Evolutionary conservation across 2,888 invertebrate genomes (phyloP), one percentile per base, ranked within the genome.

Genomic region (Pocota personata): DNA sequence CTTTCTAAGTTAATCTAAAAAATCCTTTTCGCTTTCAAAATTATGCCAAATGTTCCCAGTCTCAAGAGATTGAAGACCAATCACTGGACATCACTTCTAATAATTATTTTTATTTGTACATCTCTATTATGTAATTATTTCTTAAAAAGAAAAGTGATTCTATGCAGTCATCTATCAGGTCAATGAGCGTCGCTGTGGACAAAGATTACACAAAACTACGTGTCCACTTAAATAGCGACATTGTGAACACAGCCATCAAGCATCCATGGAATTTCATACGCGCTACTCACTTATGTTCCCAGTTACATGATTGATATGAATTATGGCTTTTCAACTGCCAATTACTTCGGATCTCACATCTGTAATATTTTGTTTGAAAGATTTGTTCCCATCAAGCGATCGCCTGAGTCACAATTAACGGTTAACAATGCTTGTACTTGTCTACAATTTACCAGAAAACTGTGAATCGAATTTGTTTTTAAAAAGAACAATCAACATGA

Each of bases 401-500:
- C 62, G 40, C 19, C 50, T 60, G 40, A 48, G 43, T 66, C 76
- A 66, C 71, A 80, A 40, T 60, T 37, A 84, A 75, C 71, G 24
- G 60, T 72, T 30, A 67, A 82, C 82, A 82, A 86, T 71, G 71
- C 46, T 27, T 16, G 55, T 57, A 32, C 46, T 82, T 86, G 66
- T 82, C 50, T 64, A 32, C 50, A 69, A 40, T 82, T 76, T 57
- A 62, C 27, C 55, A 57, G 16, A 37, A 37, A 62, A 60, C 50
- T 64, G 60, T 76, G 30, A 52, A 55, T 62, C 35, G 40, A 60
- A 67, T 62, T 24, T 37, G 21, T 60, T 66, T 75, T 50, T 24
- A 35, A 72, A 83, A 71, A 64, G 64, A 86, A 82, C 86, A 82
- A 82, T 86, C 62, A 55, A 35, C 40, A 55, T 55, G 67, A 86